Base-by-base conservation (phyloP, 2,113 vertebrate genomes). In the Silurus meridionalis region DNA sequence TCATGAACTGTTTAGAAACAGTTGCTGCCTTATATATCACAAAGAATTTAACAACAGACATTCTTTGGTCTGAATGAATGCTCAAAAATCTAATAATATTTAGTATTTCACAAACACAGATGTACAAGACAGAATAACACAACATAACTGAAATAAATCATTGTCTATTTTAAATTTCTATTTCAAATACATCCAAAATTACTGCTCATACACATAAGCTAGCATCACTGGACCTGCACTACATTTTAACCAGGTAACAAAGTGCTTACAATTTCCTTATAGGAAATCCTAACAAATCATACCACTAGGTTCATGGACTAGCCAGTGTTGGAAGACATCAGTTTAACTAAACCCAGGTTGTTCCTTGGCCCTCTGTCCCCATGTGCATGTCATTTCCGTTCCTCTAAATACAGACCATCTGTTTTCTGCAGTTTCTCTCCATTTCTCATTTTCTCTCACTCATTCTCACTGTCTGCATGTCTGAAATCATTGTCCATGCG, bases 401-500 rank as follows among this genome's bases (percentile, higher is more conserved):
- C 72, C 52, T 86, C 79, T 77, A 82, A 82, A 81, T 57, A 83
- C 80, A 87, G 28, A 80, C 80, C 57, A 80, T 85, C 61, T 84
- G 52, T 88, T 63, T 57, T 90, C 46, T 74, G n/a, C 63, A 28
- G 63, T 66, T 58, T n/a, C 75, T 48, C 58, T 83, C 84, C 60
- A 55, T 61, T 71, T 88, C 48, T 88, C 87, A 86, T 57, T 82
- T 87, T 88, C 25, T 25, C 64, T 67, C 63, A 61, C 77, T 58
- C 21, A 75, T 28, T 88, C 82, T 89, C 72, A 88, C 84, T 75
- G 7, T 91, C 81, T 89, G 77, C 90, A 86, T 55, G 80, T 86
- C 80, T 89, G 92, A 93, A 93, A 92, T 93, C 89, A 94, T 95
- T 95, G 94, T 95, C 95, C 94, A 90, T 91, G 91, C 79, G 85